Percentiles rank a stretch among this genome's conserved stretches.
Conservation (phyloP, 2,113 vertebrate genomes). For the Mormoops blainvillei region DNA sequence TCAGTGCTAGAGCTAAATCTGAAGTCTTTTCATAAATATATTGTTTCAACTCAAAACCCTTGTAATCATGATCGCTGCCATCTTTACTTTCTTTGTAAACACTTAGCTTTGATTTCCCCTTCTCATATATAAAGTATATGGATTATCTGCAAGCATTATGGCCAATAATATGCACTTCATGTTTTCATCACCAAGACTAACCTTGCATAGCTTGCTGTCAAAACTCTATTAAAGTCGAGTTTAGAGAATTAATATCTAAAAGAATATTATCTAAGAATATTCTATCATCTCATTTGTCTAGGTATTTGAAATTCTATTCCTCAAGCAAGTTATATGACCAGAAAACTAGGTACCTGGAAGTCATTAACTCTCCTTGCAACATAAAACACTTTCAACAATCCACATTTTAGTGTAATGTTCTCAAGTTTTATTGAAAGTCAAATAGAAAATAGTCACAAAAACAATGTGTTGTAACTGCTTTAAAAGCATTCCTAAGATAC, state of each 20-base stretch:
- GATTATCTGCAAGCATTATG: not conserved
- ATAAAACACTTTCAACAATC: not conserved
- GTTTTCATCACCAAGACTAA: not conserved
- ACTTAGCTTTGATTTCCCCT: not conserved
- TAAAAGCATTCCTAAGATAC: not conserved
- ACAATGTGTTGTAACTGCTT: not conserved
- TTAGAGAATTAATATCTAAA: not conserved
- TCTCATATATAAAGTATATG: not conserved
- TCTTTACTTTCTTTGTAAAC: not conserved
- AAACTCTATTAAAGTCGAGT: not conserved
- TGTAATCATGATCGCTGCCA: not conserved
- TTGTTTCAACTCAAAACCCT: not conserved
- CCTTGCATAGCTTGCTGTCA: not conserved
- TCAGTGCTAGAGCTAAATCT: not conserved
- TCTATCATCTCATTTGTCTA: not conserved
- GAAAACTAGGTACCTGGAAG: not conserved
- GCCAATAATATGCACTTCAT: not conserved
- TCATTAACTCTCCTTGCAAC: not conserved
- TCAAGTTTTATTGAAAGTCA: conserved; percentile 1
- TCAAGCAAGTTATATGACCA: not conserved
- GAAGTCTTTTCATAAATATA: not conserved
- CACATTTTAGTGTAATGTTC: not conserved
- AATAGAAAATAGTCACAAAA: not conserved
- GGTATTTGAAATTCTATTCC: not conserved
- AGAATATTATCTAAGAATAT: not conserved